Conservation (phyloP, 2,797 vertebrate genomes). For the Falco rusticolus region DNA sequence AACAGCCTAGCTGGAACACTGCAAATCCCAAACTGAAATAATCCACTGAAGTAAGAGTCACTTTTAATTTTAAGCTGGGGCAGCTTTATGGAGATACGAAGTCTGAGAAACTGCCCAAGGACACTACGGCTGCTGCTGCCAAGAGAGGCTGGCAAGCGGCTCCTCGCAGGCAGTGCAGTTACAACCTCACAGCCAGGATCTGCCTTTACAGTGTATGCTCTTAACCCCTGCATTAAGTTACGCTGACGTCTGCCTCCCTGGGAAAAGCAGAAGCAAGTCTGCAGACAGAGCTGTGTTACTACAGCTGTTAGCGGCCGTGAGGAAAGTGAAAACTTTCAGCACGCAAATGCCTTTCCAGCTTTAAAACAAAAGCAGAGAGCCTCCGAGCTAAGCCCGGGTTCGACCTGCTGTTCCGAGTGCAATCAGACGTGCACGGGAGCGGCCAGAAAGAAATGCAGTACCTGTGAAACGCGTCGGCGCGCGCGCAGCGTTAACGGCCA, state of each 20-base stretch:
- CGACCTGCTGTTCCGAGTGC: accelerated
- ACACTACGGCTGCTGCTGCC: accelerated
- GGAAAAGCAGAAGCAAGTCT: neutral
- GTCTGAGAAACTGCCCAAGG: neutral
- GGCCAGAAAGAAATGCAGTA: accelerated
- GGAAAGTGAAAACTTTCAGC: neutral
- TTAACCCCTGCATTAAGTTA: accelerated
- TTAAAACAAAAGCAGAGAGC: neutral
- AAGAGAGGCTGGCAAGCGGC: neutral
- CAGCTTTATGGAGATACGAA: neutral
- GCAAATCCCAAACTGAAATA: neutral
- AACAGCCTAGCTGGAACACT: accelerated
- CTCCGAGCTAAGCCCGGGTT: neutral
- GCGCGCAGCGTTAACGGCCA: accelerated
- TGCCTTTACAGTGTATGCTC: accelerated
- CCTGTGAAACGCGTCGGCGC: no score
- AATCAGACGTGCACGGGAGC: accelerated
- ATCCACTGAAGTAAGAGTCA: accelerated
- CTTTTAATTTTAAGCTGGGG: neutral
- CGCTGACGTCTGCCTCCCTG: accelerated
- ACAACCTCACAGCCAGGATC: accelerated
- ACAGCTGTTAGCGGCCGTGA: neutral
- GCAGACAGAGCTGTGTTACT: neutral
- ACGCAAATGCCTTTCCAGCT: neutral
- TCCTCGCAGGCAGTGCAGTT: neutral